A percentile compares a stretch with the other conserved stretches of the same genome.
Conservation (phyloP, 2,888 invertebrate genomes). For the Drosophila nr. medialis region DNA sequence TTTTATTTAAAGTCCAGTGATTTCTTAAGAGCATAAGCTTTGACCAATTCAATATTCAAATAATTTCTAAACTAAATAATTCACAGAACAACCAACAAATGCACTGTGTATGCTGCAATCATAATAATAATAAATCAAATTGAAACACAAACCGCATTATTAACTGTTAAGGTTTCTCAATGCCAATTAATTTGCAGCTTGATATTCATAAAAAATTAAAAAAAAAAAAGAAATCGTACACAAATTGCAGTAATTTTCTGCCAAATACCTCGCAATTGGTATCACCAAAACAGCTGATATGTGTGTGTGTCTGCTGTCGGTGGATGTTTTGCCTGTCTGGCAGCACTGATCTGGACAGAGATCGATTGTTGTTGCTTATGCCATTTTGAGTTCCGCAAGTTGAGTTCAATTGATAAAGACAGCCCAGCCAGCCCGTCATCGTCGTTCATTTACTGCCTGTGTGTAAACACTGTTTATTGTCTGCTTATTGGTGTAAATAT, state of each 20-base stretch:
- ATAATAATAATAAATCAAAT: constrained; percentile 2
- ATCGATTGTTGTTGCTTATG: constrained; percentile 4
- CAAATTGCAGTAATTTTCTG: constrained; percentile 5
- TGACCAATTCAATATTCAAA: neutral
- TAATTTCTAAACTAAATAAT: neutral
- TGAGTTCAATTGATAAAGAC: constrained; percentile 30
- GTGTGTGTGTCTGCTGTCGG: neutral
- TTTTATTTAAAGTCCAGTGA: neutral
- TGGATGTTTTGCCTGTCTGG: constrained; percentile 36
- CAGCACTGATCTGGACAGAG: constrained; percentile 49
- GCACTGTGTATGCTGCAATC: no score
- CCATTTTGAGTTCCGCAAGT: neutral
- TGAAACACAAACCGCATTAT: constrained; percentile 4
- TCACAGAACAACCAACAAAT: no score
- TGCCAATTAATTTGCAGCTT: no score
- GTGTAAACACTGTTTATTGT: neutral
- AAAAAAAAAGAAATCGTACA: constrained; percentile 8
- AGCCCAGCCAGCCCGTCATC: neutral
- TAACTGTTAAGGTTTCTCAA: constrained; percentile 8
- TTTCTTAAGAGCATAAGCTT: neutral
- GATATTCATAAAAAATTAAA: no score
- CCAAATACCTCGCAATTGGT: neutral
- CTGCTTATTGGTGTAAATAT: constrained; percentile 18
- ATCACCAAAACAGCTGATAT: constrained; percentile 37
- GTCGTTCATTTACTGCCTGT: constrained; percentile 17